Conservation (phyloP, 2,888 invertebrate species). For the Drosophila merina region DNA sequence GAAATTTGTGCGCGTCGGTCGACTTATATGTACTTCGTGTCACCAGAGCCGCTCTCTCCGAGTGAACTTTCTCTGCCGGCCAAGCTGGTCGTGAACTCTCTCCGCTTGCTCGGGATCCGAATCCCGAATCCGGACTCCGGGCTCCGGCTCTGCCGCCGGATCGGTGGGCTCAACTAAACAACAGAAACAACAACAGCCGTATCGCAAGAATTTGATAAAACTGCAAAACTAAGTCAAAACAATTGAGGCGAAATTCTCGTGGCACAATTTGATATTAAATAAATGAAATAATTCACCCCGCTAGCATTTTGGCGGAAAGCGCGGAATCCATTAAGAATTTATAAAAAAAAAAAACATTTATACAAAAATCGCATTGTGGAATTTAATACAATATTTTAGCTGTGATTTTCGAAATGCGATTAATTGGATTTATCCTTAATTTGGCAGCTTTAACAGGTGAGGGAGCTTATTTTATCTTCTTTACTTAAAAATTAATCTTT, state of each 20-base stretch:
- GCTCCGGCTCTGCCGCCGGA: slow-evolving; percentile 44
- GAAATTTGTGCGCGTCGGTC: slow-evolving; percentile 74
- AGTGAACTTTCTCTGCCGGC: background rate
- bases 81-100: slow-evolving; percentile 16
- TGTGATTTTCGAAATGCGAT: slow-evolving; percentile 59
- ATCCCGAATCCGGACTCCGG: slow-evolving; percentile 54
- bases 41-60: slow-evolving; percentile 15
- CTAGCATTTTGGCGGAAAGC: background rate
- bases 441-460: slow-evolving; percentile 83
- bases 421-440: slow-evolving; percentile 84
- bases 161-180: slow-evolving; percentile 44
- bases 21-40: slow-evolving; percentile 61
- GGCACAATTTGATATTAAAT: slow-evolving; percentile 36
- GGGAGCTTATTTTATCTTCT: background rate
- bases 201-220: slow-evolving; percentile 1
- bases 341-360: no score
- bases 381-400: background rate
- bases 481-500: background rate
- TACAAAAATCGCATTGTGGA: background rate
- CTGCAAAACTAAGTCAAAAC: slow-evolving; percentile 35
- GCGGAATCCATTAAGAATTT: background rate
- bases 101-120: slow-evolving; percentile 46
- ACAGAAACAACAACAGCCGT: slow-evolving; percentile 25
- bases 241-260: slow-evolving; percentile 39
- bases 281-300: slow-evolving; percentile 36